Evolutionary conservation across 92 coral and sea anemone genomes (phyloP), one percentile per base, ranked within the genome.

Genomic region (Epizoanthus ramosus): DNA sequence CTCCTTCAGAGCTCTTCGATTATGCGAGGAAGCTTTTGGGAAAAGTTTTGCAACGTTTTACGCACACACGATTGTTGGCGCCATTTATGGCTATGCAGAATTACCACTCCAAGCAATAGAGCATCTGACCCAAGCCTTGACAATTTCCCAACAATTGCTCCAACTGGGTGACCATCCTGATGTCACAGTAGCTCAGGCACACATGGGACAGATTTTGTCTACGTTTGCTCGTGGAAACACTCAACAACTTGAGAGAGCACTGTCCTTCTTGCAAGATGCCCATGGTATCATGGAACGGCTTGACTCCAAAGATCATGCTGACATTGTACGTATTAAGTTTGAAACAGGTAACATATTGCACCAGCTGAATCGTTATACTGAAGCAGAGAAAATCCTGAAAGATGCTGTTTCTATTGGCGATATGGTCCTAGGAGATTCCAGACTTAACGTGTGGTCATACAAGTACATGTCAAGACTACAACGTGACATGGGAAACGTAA

Each of bases 191-290:
- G 18, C 10, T 19, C 74, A 33, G 37, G 74, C 74, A 16, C 74
- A 68, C 74, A 33, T 68, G 54, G 74, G 74, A 68, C 74, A 68
- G 41, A 68, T 22, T 19, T 33, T 16, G 53, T 43, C 54, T 15
- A 19, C 8, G 17, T 16, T 16, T 37, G 74, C 74, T 50, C 54
- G 10, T 5, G 41, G 25, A 31, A 33, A 19, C 16, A 22, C 33
- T 17, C 6, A 43, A 16, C 54, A 50, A 50, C 54, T 50, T 13
- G 54, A 50, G 54, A 50, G 54, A 50, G 54, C 54, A 50, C 14
- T 50, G 54, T 50, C 3, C 54, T 50, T 50, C 54, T 50, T 50
- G 15, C 54, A 50, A 50, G 54, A 50, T 50, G 54, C 54, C 8
- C 54, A 50, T 50, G 54, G 54, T 10, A 50, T 50, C 8, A 50